Evolutionary conservation across 2,113 vertebrate species (phyloP), one percentile per base, ranked within the genome.

Genomic region (Hemicordylus capensis): DNA sequence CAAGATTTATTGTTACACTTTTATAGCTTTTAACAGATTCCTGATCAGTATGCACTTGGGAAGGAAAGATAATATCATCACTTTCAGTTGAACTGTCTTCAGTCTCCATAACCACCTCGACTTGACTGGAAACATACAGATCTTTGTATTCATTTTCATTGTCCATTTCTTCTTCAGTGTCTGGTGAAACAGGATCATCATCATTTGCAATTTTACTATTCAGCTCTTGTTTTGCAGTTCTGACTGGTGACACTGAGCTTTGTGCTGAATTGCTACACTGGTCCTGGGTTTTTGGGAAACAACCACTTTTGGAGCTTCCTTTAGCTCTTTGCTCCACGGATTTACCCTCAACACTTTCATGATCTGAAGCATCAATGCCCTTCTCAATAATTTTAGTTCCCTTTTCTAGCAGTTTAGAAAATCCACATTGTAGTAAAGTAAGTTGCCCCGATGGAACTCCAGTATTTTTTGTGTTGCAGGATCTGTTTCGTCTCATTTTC

Each of bases 351-450:
- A 81, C 90, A 88, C n/a, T 86, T 83, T 79, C 91, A 58, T 56
- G 15, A 61, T 76, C 3, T 73, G 85, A 94, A 1, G 83, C 28
- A 7, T 0, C 44, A 37, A 58, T 90, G 84, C 28, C 14, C 15
- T 81, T 81, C 22, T 89, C 89, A 4, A 42, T 11, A 44, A 84
- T 70, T 86, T 75, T 73, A 76, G 78, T 87, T 69, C 91, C 84
- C 83, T 80, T 89, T 90, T 98, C 97, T 1, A 99, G 94, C 59
- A 98, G 76, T 80, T 91, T 96, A 54, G 97, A 98, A 73, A 99
- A 98, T 26, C 97, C 97, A 79, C 97, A 97, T 10, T 98, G 97
- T 44, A 96, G 91, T 74, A 98, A 96, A 63, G 93, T 97, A 76
- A 96, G 94, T 46, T 95, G 96, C 58, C 92, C 93, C 8, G 93